Conservation (phyloP, 1,140 invertebrate genomes). For the Oryzaephilus surinamensis region DNA sequence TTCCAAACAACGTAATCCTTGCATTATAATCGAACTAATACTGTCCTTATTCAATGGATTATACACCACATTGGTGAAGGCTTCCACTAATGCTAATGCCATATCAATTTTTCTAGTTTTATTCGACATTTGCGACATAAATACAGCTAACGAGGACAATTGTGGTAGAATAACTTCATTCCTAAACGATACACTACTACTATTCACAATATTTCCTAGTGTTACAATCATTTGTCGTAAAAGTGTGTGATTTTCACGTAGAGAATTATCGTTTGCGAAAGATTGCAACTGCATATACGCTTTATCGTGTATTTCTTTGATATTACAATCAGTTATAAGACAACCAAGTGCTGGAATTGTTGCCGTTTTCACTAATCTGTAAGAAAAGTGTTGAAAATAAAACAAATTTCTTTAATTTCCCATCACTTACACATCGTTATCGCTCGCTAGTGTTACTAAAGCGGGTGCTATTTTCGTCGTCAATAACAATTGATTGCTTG, state of each 20-base stretch:
- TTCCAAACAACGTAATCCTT: constrained; percentile 43
- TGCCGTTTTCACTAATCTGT: constrained; percentile 49
- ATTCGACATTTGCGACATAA: constrained; percentile 42
- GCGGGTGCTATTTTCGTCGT: constrained; percentile 53
- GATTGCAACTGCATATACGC: constrained; percentile 61
- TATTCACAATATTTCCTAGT: constrained; percentile 41
- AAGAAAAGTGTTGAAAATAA: neutral
- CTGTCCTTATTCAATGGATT: constrained; percentile 43
- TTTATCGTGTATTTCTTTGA: constrained; percentile 53
- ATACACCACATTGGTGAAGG: constrained; percentile 55
- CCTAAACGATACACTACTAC: constrained; percentile 42
- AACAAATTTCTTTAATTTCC: neutral
- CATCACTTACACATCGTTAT: constrained; percentile 53
- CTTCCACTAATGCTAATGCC: constrained; percentile 50
- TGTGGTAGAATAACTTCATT: constrained; percentile 54
- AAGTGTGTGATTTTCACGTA: constrained; percentile 37
- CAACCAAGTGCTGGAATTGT: constrained; percentile 54
- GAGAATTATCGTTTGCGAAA: constrained; percentile 45
- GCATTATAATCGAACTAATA: constrained; percentile 39
- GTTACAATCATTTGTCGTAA: constrained; percentile 41
- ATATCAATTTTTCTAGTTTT: constrained; percentile 48
- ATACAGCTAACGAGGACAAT: constrained; percentile 46
- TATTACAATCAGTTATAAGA: constrained; percentile 48
- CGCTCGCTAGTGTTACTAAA: constrained; percentile 58
- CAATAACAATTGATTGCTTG: constrained; percentile 46